These are phyloP conservation scores for Glossosoma conforme DNA, from an alignment of 1,140 invertebrate genomes.

Conservation along the genomic window DNA sequence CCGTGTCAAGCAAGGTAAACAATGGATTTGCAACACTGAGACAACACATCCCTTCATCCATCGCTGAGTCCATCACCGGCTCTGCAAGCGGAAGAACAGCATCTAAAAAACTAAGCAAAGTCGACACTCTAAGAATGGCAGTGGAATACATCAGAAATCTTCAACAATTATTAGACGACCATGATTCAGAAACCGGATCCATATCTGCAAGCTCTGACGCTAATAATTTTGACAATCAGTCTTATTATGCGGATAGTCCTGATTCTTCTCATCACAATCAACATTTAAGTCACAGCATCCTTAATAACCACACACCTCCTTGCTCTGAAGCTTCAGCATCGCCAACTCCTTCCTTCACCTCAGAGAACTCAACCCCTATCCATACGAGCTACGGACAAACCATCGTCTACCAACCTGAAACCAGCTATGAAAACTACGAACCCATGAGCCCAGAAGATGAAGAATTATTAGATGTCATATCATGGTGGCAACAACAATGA, in stretches of 20 bases:
- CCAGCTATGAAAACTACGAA: slow-evolving; percentile 72
- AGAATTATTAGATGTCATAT: slow-evolving; percentile 83
- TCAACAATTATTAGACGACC: slow-evolving; percentile 74
- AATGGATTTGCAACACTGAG: slow-evolving; percentile 85
- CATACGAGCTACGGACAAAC: slow-evolving; percentile 40
- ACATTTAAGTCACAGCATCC: slow-evolving; percentile 32
- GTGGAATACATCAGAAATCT: slow-evolving; percentile 91
- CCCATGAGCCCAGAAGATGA: slow-evolving; percentile 85
- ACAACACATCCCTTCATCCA: slow-evolving; percentile 78
- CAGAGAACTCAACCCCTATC: slow-evolving; percentile 62
- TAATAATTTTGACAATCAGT: slow-evolving; percentile 21
- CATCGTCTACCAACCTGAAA: slow-evolving; percentile 49
- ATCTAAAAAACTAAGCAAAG: slow-evolving; percentile 89
- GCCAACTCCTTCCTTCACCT: slow-evolving; percentile 74
- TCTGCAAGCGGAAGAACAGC: slow-evolving; percentile 62
- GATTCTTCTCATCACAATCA: slow-evolving; percentile 32
- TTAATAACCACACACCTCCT: slow-evolving; percentile 50
- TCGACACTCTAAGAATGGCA: slow-evolving; percentile 88
- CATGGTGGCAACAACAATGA: slow-evolving; percentile 76
- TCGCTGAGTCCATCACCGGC: slow-evolving; percentile 63
- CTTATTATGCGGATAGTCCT: slow-evolving; percentile 40
- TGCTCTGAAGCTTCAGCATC: slow-evolving; percentile 70
- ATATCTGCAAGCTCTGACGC: slow-evolving; percentile 34
- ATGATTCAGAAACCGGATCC: slow-evolving; percentile 49
- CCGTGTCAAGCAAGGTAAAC: slow-evolving; percentile 92